These are phyloP conservation scores for Cygnus atratus DNA, from an alignment of 2,113 vertebrate species.

Conservation along the genomic window DNA sequence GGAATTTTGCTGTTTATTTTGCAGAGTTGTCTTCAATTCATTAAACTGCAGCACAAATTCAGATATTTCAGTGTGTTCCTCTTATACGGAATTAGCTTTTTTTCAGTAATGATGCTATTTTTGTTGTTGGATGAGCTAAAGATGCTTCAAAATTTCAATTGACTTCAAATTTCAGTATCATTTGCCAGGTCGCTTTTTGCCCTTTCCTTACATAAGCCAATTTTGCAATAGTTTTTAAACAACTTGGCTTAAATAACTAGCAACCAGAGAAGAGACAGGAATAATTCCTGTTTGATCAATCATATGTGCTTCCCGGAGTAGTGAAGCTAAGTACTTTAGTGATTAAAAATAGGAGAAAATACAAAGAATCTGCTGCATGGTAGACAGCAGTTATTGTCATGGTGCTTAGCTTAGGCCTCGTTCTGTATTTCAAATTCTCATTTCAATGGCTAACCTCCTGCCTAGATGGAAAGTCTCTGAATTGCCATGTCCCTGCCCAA, in stretches of 20 bases:
- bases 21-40: neutral
- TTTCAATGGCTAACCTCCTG: conserved; percentile 33
- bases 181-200: neutral
- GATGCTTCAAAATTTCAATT: too few relatives aligned
- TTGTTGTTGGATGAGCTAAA: neutral
- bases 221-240: neutral
- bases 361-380: neutral
- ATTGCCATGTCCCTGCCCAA: neutral
- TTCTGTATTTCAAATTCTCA: conserved; percentile 9
- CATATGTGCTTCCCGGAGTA: neutral
- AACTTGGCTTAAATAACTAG: neutral
- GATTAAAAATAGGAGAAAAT: conserved; percentile 14
- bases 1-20: neutral
- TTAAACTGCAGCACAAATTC: neutral
- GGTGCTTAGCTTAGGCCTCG: neutral
- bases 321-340: neutral
- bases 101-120: neutral
- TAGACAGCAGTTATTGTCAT: neutral
- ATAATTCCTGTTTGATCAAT: neutral
- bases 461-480: neutral
- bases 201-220: neutral
- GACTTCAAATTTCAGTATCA: neutral
- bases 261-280: neutral
- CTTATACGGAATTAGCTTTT: neutral
- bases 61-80: neutral